Base-by-base conservation (phyloP, 35 echinoderm and acorn worm species). In the Acanthaster planci region DNA sequence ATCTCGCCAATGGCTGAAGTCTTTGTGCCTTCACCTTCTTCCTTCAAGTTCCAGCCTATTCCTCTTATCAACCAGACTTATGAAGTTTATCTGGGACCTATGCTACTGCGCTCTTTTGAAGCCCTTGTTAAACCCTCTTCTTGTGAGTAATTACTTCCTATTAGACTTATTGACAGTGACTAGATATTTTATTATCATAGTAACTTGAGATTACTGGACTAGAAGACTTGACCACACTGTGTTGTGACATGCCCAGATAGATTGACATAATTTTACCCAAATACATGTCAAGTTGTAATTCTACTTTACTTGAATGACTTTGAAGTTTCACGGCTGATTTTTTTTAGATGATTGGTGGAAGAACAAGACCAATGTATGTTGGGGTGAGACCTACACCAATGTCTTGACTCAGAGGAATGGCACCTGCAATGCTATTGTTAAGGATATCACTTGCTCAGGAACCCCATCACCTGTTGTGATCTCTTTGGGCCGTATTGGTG, bases 371-470 rank as follows among this genome's bases (percentile, higher is more conserved):
- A 37, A 90, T 21, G 83, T 88, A 67, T 99, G 96, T 81, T 85
- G 86, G n/a, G 96, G 91, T 5, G 96, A 99, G 79, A 91, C 96
- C 30, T 99, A 86, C 92, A 89, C 96, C 85, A 99, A 91, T 50
- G 89, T 99, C 60, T 52, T 99, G 38, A 78, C 76, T 21, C 91
- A 98, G 77, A 55, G 77, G 12, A 90, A 94, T 40, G 91, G 68
- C 14, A 90, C 87, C 51, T 99, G 96, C 82, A 90, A 99, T 34
- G 92, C 96, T 37, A 86, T 91, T 16, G 83, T 94, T 8, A 94
- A 94, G 78, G 88, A 99, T 51, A 85, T 94, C 76, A 99, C 92
- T 12, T 99, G 96, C 86, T 51, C 82, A 8, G 96, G 96, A 14
- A 86, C 77, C 40, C 96, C 96, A 86, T 82, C 82, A 26, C 56